These are phyloP conservation scores for Tenthredo livida DNA, from an alignment of 2,888 invertebrate genomes.

Conservation along the genomic window DNA sequence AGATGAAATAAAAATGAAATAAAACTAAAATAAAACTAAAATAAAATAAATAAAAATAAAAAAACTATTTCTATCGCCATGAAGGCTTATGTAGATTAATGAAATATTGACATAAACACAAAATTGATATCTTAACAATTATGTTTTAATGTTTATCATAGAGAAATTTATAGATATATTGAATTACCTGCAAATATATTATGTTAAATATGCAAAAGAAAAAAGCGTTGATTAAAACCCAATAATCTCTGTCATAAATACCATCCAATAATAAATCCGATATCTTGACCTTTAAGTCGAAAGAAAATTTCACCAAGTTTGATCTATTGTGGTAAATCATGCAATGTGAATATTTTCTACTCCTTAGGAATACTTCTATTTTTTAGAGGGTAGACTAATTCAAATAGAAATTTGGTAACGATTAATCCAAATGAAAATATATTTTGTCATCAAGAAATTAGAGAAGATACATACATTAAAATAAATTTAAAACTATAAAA, in stretches of 20 bases:
- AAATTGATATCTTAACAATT: constrained; percentile 55
- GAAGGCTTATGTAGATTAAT: constrained; percentile 51
- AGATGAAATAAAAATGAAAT: not conserved
- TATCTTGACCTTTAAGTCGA: not conserved
- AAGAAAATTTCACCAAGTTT: not conserved
- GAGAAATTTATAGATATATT: constrained; percentile 62
- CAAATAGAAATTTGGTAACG: not conserved
- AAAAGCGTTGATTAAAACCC: constrained; percentile 18
- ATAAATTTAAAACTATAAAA: constrained; percentile 14
- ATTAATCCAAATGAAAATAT: not conserved
- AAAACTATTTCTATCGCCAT: constrained; percentile 44
- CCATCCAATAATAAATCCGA: not conserved
- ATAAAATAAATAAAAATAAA: constrained; percentile 9
- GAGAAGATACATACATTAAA: not conserved
- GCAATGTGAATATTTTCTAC: not conserved
- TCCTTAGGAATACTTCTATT: not conserved
- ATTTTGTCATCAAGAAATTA: constrained; percentile 3
- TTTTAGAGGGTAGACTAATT: not conserved
- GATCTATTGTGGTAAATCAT: not conserved
- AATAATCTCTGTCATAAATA: not conserved
- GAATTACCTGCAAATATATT: constrained; percentile 64
- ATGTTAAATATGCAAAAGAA: constrained; percentile 58
- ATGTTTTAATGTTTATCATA: constrained; percentile 57
- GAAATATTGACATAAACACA: constrained; percentile 55
- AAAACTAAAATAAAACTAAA: constrained; percentile 22